Evolutionary conservation across 1,140 invertebrate genomes (phyloP).

Genomic region (Pogonus chalceus): DNA sequence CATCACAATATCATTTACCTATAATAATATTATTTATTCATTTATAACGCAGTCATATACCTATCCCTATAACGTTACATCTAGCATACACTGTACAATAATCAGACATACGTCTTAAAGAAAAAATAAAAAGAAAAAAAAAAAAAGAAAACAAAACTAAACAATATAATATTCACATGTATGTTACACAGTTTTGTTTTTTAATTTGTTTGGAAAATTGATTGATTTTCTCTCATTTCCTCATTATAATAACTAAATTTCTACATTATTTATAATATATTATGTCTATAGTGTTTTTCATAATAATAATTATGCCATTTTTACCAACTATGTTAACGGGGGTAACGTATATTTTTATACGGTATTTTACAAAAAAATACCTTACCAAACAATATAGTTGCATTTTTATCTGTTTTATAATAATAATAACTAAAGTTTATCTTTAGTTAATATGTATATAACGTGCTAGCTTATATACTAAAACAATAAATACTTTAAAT

Average conservation of each 20-base stretch:
- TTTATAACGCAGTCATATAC: constrained; percentile 11
- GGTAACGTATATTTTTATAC: constrained; percentile 24
- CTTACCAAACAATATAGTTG: background rate
- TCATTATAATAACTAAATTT: constrained; percentile 25
- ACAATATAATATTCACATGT: constrained; percentile 33
- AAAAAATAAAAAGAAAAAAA: constrained; percentile 21
- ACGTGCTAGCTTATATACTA: no score
- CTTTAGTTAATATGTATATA: no score
- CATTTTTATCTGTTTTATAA: background rate
- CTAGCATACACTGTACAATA: constrained; percentile 14
- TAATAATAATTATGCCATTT: constrained; percentile 28
- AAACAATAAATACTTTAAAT: no score
- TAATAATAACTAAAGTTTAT: background rate
- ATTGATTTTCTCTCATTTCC: constrained; percentile 23
- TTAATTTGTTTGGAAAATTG: constrained; percentile 22
- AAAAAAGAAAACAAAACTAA: constrained; percentile 30
- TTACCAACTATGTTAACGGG: constrained; percentile 26
- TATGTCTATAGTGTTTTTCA: constrained; percentile 26
- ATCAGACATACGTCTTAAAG: constrained; percentile 10
- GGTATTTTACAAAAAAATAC: background rate
- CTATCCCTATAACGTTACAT: constrained; percentile 13
- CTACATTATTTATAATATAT: constrained; percentile 30
- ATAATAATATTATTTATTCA: constrained; percentile 29
- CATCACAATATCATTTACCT: constrained; percentile 36
- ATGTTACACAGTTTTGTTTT: constrained; percentile 31